A percentile compares a stretch with the other conserved stretches of the same genome.
These are phyloP conservation scores for Ciona savignyi DNA, from an alignment of 23 tunicate genomes.

Conservation along the genomic window DNA sequence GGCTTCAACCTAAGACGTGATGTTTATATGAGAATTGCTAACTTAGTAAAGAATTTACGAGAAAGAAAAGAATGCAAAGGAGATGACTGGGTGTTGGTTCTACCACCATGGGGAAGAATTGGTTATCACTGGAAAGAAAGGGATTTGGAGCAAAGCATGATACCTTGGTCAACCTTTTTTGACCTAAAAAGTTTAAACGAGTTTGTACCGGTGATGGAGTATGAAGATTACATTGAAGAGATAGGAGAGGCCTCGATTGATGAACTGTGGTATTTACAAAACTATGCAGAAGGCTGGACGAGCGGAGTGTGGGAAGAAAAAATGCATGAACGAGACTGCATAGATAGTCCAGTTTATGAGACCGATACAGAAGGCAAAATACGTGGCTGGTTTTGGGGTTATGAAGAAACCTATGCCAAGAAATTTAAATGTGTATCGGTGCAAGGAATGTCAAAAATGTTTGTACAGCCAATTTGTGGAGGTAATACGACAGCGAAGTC, in stretches of 20 bases:
- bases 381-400: conserved; percentile 99
- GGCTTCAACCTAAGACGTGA: conserved; percentile 94
- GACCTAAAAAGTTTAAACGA: conserved; percentile 59
- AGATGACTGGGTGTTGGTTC: conserved; percentile 86
- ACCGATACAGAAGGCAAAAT: conserved; percentile 61
- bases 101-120: conserved; percentile 99
- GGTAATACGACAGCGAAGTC: conserved; percentile 92
- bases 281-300: conserved; percentile 87
- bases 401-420: conserved; percentile 84
- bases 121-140: conserved; percentile 96
- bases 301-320: conserved; percentile 89
- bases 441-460: conserved; percentile 52
- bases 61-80: conserved; percentile 22
- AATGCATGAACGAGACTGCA: conserved; percentile 87
- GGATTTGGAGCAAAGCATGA: conserved; percentile 81
- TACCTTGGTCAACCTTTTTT: conserved; percentile 86
- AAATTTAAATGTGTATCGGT: conserved; percentile 98
- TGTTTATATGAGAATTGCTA: conserved; percentile 90
- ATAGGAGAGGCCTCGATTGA: conserved; percentile 82
- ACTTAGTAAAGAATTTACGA: conserved; percentile 45
- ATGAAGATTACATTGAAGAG: conserved; percentile 91
- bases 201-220: conserved; percentile 88
- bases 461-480: conserved; percentile 77
- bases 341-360: conserved; percentile 72
- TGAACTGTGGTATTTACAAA: conserved; percentile 95